Conservation (phyloP, 1,140 invertebrate genomes). For the Euwallacea similis region DNA sequence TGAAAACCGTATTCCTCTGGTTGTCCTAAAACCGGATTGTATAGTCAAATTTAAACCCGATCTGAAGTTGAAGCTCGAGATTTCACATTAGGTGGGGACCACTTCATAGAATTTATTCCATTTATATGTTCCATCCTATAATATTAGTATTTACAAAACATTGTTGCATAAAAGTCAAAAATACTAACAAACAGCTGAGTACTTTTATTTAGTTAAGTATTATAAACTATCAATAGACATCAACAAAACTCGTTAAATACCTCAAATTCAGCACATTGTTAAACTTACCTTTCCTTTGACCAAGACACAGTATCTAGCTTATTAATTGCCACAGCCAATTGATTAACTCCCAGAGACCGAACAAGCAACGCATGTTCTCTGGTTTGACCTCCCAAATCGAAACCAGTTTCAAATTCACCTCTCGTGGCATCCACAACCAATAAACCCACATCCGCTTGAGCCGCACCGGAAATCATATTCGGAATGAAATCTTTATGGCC, state of each 20-base stretch:
- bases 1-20: not conserved
- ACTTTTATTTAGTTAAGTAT: too few relatives aligned
- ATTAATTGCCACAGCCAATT: slow-evolving; percentile 83
- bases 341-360: slow-evolving; percentile 86
- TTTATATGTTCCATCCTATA: too few relatives aligned
- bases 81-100: too few relatives aligned
- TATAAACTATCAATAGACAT: too few relatives aligned
- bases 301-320: slow-evolving; percentile 83
- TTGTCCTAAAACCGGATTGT: too few relatives aligned
- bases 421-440: slow-evolving; percentile 93
- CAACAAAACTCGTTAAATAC: too few relatives aligned
- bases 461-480: slow-evolving; percentile 98
- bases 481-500: slow-evolving; percentile 99
- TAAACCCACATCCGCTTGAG: slow-evolving; percentile 95
- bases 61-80: too few relatives aligned
- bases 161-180: too few relatives aligned
- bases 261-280: not conserved
- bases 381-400: slow-evolving; percentile 96
- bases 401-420: slow-evolving; percentile 99
- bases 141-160: too few relatives aligned
- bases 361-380: slow-evolving; percentile 94
- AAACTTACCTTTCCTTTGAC: slow-evolving; percentile 65
- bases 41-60: too few relatives aligned
- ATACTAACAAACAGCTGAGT: too few relatives aligned
- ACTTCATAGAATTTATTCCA: too few relatives aligned